These are phyloP conservation scores for Odontocerum albicorne DNA, from an alignment of 2,888 invertebrate species.

Conservation along the genomic window DNA sequence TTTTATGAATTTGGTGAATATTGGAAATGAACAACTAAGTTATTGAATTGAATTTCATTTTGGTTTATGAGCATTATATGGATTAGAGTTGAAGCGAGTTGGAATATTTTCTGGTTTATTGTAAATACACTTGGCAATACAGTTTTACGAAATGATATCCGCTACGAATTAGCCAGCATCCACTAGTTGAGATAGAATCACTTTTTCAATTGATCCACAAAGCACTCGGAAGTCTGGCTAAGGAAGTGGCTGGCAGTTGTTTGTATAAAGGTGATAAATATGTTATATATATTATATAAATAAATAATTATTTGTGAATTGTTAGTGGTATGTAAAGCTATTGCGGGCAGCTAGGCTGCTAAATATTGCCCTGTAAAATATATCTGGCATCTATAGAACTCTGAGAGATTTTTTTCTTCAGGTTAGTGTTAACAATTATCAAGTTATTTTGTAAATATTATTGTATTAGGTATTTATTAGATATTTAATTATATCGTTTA, in stretches of 20 bases:
- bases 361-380: conserved; percentile 9
- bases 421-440: conserved; percentile 17
- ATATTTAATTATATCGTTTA: conserved; percentile 59
- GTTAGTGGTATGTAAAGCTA: conserved; percentile 6
- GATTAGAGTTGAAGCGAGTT: background rate
- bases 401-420: conserved; percentile 1
- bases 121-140: conserved; percentile 15
- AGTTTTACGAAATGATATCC: conserved; percentile 11
- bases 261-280: conserved; percentile 14
- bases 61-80: conserved; percentile 3
- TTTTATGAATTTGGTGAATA: too few relatives aligned
- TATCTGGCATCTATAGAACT: background rate
- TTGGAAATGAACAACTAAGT: too few relatives aligned
- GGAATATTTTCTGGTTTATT: background rate
- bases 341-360: conserved; percentile 19
- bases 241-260: background rate
- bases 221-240: background rate
- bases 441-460: conserved; percentile 54
- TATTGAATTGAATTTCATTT: too few relatives aligned
- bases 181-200: too few relatives aligned
- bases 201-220: background rate
- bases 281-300: background rate
- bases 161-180: too few relatives aligned
- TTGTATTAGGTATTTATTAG: conserved; percentile 59
- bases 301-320: conserved; percentile 13